Base-by-base conservation (phyloP, 2,888 invertebrate species). In the Drosophila prolongata region DNA sequence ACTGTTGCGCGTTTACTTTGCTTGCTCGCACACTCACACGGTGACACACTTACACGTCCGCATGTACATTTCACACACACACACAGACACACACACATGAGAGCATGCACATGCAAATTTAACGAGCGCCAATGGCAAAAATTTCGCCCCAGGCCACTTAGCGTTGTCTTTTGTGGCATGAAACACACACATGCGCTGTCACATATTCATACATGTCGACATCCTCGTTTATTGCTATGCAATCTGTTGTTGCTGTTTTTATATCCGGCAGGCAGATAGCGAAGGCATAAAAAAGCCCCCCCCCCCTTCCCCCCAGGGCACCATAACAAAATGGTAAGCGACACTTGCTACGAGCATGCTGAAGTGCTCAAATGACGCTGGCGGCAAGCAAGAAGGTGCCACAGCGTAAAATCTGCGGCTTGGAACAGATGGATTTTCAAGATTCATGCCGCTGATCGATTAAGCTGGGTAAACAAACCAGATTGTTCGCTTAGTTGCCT, bases 81-180 rank as follows among this genome's bases (percentile, higher is more conserved):
- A 16, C 24, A n/a, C 14, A 19, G 11, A 14, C 10, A 14, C 14
- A 14, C 11, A 27, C 54, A 27, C 57, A 52, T 19, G 19, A 52
- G 53, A 66, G 74, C 61, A 76, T 78, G 77, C 88, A 70, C 64
- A 85, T 87, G 89, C 77, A 89, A 84, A 89, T 87, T 89, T 89
- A 89, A 84, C 89, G 82, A 89, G 88, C 75, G 73, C 73, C 89
- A 89, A 81, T 81, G 72, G 82, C 75, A 47, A 78, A 61, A 87
- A 87, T 78, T 74, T 66, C 70, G 77, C 79, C 80, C 67, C 65
- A 74, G 71, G 83, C 82, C 88, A 85, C 82, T 87, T 81, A 72
- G 61, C 80, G 61, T 70, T 78, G 74, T 64, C 80, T 83, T 70
- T 83, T 87, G 87, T 83, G 68, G 83, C 66, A 75, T 57, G 54